phyloP scores from a whole-genome alignment of 2,113 vertebrate species.

The Orycteropus afer region DNA sequence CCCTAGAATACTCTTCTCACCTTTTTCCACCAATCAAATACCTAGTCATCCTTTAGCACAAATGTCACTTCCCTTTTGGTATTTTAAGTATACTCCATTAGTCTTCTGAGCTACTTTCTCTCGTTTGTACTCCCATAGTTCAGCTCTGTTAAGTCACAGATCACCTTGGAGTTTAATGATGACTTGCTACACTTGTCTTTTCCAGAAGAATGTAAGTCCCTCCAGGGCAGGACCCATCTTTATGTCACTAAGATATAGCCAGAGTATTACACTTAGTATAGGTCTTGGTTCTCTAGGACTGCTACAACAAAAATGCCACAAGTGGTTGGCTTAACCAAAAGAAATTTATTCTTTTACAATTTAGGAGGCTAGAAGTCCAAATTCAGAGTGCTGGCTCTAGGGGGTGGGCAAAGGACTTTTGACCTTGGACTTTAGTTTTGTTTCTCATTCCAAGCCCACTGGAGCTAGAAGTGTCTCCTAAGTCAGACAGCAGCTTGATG shows the following conservation, averaged over 20 bases:
- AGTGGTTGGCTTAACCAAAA: too few relatives aligned
- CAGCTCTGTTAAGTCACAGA: not conserved
- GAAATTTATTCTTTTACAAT: too few relatives aligned
- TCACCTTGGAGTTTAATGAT: not conserved
- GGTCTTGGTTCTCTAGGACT: too few relatives aligned
- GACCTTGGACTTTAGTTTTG: too few relatives aligned
- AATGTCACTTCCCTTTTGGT: not conserved
- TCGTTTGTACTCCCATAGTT: not conserved
- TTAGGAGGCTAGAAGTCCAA: too few relatives aligned
- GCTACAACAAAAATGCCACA: too few relatives aligned
- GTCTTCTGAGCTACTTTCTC: not conserved
- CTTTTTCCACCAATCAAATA: not conserved
- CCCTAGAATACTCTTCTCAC: not conserved
- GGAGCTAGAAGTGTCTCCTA: too few relatives aligned
- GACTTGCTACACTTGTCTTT: not conserved
- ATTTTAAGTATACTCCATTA: not conserved
- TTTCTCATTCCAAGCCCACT: too few relatives aligned
- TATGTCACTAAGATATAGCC: not conserved
- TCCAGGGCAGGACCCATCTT: not conserved
- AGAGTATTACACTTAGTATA: not conserved
- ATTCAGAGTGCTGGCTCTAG: too few relatives aligned
- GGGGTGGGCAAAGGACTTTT: too few relatives aligned
- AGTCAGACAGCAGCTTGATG: too few relatives aligned
- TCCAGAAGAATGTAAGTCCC: not conserved
- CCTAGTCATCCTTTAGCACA: not conserved